Conservation (phyloP, 2,113 vertebrate genomes). For the Petaurus breviceps region DNA sequence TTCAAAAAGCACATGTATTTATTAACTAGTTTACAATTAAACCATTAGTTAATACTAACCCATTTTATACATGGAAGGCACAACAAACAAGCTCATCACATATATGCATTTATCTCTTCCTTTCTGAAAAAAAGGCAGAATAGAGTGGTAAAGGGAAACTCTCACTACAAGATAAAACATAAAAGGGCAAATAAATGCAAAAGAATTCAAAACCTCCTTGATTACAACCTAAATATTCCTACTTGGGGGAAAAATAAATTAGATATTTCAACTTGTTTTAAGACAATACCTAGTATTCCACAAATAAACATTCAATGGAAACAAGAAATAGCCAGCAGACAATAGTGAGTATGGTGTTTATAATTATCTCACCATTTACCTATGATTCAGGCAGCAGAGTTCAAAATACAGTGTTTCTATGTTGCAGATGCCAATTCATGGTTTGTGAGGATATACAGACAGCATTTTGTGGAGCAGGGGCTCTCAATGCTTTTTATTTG, state of each 20-base stretch:
- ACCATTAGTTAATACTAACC: conserved; percentile 54
- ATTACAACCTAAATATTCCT: not conserved
- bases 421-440: not conserved
- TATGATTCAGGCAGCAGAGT: conserved; percentile 29
- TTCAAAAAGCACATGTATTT: not conserved
- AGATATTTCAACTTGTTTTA: conserved; percentile 54
- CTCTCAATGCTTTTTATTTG: not conserved
- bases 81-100: conserved; percentile 42
- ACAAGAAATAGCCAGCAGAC: conserved; percentile 33
- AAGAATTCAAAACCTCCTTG: conserved; percentile 21
- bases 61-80: conserved; percentile 23
- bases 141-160: not conserved
- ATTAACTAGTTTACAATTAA: not conserved
- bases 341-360: conserved; percentile 45
- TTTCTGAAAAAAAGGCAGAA: not conserved
- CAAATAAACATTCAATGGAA: conserved; percentile 48
- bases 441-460: not conserved
- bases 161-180: conserved; percentile 4
- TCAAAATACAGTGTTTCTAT: not conserved
- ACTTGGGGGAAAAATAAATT: not conserved
- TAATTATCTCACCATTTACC: conserved; percentile 15
- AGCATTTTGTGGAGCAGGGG: not conserved
- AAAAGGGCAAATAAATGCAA: conserved; percentile 33
- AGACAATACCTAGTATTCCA: conserved; percentile 34
- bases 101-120: conserved; percentile 19